Conservation (phyloP, 35 echinoderm and acorn worm genomes). For the Apostichopus californicus region DNA sequence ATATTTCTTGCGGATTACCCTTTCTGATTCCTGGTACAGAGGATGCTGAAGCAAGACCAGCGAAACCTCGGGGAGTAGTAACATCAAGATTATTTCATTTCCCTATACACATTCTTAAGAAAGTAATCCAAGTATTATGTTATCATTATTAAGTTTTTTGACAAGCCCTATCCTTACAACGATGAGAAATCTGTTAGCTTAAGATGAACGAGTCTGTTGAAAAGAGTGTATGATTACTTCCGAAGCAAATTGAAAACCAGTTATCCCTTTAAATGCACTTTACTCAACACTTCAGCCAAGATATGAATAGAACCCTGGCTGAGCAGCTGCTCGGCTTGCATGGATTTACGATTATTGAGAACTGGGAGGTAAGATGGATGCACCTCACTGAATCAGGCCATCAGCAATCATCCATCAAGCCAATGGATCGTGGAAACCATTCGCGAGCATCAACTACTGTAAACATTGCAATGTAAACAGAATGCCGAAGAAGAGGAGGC, state of each 20-base stretch:
- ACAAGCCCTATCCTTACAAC: too few relatives aligned
- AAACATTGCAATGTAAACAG: conserved; percentile 18
- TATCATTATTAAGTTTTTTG: too few relatives aligned
- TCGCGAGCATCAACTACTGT: background rate
- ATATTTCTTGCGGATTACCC: too few relatives aligned
- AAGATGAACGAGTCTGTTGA: too few relatives aligned
- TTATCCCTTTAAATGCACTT: background rate
- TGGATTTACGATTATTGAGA: conserved; percentile 15
- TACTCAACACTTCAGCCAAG: background rate
- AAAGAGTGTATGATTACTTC: too few relatives aligned
- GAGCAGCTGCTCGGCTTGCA: background rate
- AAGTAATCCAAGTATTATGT: too few relatives aligned
- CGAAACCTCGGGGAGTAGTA: too few relatives aligned
- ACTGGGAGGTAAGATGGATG: conserved; percentile 1
- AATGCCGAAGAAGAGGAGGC: background rate
- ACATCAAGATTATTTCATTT: too few relatives aligned
- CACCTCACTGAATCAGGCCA: background rate
- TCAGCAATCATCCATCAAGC: background rate
- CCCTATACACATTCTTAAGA: too few relatives aligned
- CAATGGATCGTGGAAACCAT: background rate
- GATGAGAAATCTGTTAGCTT: too few relatives aligned
- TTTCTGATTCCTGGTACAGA: too few relatives aligned
- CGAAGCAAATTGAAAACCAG: background rate
- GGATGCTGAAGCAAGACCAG: too few relatives aligned
- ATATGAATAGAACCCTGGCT: background rate